phyloP scores from a whole-genome alignment of 2,888 invertebrate species.

The Prosapia bicincta region DNA sequence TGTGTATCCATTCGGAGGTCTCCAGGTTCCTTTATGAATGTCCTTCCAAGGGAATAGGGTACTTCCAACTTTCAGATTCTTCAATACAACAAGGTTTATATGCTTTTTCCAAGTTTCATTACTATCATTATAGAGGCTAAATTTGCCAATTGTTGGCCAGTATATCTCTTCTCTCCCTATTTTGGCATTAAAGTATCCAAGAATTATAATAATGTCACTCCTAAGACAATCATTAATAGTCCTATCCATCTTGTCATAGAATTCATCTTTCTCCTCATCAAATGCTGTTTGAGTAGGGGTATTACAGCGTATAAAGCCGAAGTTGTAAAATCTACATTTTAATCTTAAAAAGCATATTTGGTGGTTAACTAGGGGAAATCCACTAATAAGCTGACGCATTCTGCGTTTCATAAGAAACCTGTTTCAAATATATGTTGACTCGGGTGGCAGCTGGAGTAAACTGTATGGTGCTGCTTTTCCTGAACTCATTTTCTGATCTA shows the following conservation, averaged over 20 bases:
- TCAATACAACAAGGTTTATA: neutral
- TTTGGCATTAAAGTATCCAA: too few relatives aligned
- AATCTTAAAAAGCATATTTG: constrained; percentile 15
- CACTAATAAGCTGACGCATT: neutral
- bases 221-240: too few relatives aligned
- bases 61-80: constrained; percentile 16
- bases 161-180: too few relatives aligned
- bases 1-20: constrained; percentile 30
- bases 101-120: too few relatives aligned
- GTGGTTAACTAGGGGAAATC: neutral
- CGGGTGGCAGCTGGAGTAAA: too few relatives aligned
- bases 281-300: constrained; percentile 22
- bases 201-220: too few relatives aligned
- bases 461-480: too few relatives aligned
- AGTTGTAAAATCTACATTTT: constrained; percentile 17
- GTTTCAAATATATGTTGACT: too few relatives aligned
- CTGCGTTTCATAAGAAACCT: constrained; percentile 4
- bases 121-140: too few relatives aligned
- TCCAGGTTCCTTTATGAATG: constrained; percentile 32
- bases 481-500: too few relatives aligned
- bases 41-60: constrained; percentile 27
- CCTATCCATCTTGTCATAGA: constrained; percentile 7
- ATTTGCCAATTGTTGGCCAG: too few relatives aligned
- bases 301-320: constrained; percentile 19
- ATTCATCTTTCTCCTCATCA: neutral